These are phyloP conservation scores for Hippocampus zosterae DNA, from an alignment of 2,113 vertebrate species.

Conservation along the genomic window DNA sequence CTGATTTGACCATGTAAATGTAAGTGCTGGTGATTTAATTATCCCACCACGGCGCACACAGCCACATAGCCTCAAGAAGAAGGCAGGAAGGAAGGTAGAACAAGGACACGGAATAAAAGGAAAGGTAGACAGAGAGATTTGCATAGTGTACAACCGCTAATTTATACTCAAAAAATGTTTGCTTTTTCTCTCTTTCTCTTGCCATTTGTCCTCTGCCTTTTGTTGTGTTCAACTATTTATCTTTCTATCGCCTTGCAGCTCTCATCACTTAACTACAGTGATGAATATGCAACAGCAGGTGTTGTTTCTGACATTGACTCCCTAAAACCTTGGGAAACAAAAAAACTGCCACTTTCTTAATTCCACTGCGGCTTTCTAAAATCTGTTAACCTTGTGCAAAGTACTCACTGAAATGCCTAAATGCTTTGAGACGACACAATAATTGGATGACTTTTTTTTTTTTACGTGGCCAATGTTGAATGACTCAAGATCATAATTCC, in stretches of 20 bases:
- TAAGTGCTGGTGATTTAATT: conserved; percentile 58
- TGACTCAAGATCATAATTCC: too few relatives aligned
- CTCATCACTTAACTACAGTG: conserved; percentile 37
- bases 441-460: background rate
- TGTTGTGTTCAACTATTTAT: conserved; percentile 10
- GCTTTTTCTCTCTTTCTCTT: background rate
- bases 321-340: conserved; percentile 31
- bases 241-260: conserved; percentile 18
- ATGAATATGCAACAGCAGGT: conserved; percentile 70
- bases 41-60: conserved; percentile 30
- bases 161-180: background rate
- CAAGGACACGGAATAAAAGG: conserved; percentile 10
- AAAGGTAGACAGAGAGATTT: conserved; percentile 16
- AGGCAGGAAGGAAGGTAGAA: conserved; percentile 19
- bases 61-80: conserved; percentile 27
- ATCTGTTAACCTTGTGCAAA: conserved; percentile 1
- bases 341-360: conserved; percentile 14
- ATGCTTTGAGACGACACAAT: background rate
- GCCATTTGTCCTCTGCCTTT: background rate
- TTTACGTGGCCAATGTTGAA: background rate
- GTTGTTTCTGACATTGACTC: conserved; percentile 58
- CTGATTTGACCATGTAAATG: conserved; percentile 63
- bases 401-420: background rate
- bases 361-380: conserved; percentile 9
- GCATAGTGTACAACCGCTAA: conserved; percentile 5